A percentile compares a stretch with the other conserved stretches of the same genome.
Evolutionary conservation across 2,888 invertebrate genomes (phyloP).

Genomic region (Leucozona laternaria): DNA sequence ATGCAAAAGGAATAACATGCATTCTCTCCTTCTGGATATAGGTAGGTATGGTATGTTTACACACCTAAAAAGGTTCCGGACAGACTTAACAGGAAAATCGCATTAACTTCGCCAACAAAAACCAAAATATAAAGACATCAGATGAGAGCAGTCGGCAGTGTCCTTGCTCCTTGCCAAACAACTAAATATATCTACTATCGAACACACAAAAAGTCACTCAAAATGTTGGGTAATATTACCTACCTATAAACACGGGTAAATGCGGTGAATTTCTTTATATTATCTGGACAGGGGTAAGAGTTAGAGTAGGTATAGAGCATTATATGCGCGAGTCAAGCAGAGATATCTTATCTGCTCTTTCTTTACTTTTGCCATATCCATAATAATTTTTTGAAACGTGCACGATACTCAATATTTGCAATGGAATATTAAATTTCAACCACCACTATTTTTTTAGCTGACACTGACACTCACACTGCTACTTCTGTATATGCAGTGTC

Average conservation of each 20-base stretch:
- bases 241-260: conserved; percentile 12
- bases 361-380: conserved; percentile 72
- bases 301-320: conserved; percentile 11
- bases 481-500: conserved; percentile 34
- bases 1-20: conserved; percentile 36
- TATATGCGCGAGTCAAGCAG: conserved; percentile 13
- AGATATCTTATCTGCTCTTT: conserved; percentile 67
- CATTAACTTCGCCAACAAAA: conserved; percentile 79
- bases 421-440: conserved; percentile 68
- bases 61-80: conserved; percentile 67
- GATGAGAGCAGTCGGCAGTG: neutral
- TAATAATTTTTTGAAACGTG: conserved; percentile 75
- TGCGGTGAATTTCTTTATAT: conserved; percentile 19
- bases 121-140: conserved; percentile 68
- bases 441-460: conserved; percentile 30
- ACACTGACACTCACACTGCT: conserved; percentile 9
- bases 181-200: neutral
- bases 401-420: conserved; percentile 73
- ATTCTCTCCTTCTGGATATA: conserved; percentile 13
- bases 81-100: conserved; percentile 80
- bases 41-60: conserved; percentile 58
- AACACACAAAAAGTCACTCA: conserved; percentile 31
- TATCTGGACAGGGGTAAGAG: conserved; percentile 26
- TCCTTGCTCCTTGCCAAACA: conserved; percentile 42
- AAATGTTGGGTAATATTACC: conserved; percentile 68